Evolutionary conservation across 2,797 vertebrate genomes (phyloP).

Genomic region (Sebastes paucispinis): DNA sequence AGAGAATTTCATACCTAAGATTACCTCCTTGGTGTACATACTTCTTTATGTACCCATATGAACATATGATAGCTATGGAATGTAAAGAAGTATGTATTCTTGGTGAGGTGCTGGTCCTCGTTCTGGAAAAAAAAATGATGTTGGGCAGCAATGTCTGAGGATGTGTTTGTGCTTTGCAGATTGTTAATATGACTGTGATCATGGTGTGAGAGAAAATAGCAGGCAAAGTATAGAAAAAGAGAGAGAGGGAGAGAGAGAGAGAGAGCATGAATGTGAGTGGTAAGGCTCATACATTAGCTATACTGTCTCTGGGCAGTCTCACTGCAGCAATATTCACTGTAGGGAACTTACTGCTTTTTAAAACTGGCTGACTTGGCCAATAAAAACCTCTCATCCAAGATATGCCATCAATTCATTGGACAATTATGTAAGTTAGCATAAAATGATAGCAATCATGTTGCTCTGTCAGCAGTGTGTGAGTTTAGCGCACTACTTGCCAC

Average conservation of each 20-base stretch:
- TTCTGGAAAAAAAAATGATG: conserved; percentile 56
- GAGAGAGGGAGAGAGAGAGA: not conserved
- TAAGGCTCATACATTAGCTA: conserved; percentile 76
- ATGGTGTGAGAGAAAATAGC: conserved; percentile 34
- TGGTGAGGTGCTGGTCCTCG: conserved; percentile 88
- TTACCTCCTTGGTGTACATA: conserved; percentile 97
- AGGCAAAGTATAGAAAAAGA: conserved; percentile 18
- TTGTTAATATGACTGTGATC: conserved; percentile 53
- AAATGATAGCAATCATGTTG: conserved; percentile 43
- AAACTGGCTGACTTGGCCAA: conserved; percentile 76
- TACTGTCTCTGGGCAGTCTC: conserved; percentile 81
- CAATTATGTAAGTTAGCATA: conserved; percentile 54
- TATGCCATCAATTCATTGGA: conserved; percentile 56
- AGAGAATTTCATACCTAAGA: conserved; percentile 69
- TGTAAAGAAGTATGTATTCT: conserved; percentile 99
- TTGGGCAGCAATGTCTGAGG: conserved; percentile 40
- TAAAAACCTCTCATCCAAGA: conserved; percentile 72
- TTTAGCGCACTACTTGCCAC: conserved; percentile 18
- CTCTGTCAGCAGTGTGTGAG: conserved; percentile 13
- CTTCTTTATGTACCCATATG: conserved; percentile 99
- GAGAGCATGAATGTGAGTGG: conserved; percentile 51
- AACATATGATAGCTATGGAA: conserved; percentile 99
- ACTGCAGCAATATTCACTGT: conserved; percentile 80
- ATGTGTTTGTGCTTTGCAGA: conserved; percentile 60
- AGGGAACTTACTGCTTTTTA: conserved; percentile 74